phyloP scores from a whole-genome alignment of 2,797 vertebrate species.

The Gymnodraco acuticeps region DNA sequence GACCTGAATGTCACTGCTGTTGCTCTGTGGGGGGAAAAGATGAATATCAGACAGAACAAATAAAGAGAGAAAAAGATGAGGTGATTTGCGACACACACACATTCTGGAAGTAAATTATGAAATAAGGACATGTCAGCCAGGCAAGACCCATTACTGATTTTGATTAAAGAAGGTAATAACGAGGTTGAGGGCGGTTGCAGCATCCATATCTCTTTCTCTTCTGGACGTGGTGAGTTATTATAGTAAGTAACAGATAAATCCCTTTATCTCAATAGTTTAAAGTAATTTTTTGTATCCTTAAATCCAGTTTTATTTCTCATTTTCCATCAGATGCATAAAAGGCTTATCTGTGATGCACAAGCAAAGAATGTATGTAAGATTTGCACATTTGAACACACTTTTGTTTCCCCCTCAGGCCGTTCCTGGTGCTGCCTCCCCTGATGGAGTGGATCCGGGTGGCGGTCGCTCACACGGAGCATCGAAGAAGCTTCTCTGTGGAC shows the following conservation, averaged over 20 bases:
- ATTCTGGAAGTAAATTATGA: constrained; percentile 48
- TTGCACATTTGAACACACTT: not conserved
- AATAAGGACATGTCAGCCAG: constrained; percentile 57
- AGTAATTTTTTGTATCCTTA: too few species aligned
- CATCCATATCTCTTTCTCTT: constrained; percentile 43
- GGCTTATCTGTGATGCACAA: too few species aligned
- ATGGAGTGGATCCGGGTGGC: constrained; percentile 90
- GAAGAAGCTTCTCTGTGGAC: constrained; percentile 87
- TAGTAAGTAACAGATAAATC: not conserved
- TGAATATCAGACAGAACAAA: constrained; percentile 15
- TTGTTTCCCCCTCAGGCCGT: constrained; percentile 78
- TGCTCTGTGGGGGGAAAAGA: constrained; percentile 3
- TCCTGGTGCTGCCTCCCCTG: constrained; percentile 85
- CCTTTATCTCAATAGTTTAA: too few species aligned
- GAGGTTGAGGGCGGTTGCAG: constrained; percentile 42
- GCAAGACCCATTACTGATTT: constrained; percentile 54
- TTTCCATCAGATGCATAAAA: too few species aligned
- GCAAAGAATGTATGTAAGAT: not conserved
- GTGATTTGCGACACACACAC: constrained; percentile 26
- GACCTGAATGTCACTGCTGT: constrained; percentile 38
- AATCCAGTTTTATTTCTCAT: too few species aligned
- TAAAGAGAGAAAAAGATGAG: constrained; percentile 11
- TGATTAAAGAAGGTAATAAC: constrained; percentile 68
- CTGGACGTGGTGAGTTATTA: constrained; percentile 4
- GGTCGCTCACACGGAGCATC: constrained; percentile 86